Base-by-base conservation (phyloP, 2,113 vertebrate genomes). In the Otis tarda region DNA sequence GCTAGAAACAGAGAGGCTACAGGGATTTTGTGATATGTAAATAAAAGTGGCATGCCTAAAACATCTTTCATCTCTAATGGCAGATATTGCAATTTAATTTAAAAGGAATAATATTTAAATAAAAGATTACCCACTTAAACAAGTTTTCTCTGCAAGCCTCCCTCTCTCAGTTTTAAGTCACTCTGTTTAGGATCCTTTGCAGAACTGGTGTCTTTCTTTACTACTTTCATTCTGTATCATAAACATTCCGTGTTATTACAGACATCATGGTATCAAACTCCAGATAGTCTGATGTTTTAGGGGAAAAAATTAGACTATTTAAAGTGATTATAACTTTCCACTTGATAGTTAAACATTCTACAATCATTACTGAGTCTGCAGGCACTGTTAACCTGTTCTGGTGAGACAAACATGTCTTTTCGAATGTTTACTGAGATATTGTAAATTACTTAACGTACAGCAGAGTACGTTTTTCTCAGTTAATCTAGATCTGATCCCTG, bases 401-500 rank as follows among this genome's bases (percentile, higher is more conserved):
- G 82, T 81, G 95, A 96, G 87, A 92, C 94, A 96, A 96, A 95
- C 91, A 96, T 94, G 95, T 90, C 93, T 94, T 95, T 95, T 94
- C 89, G 80, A 97, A 98, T 94, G 93, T 98, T 98, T 98, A 97
- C 97, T 91, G 94, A 97, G 97, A 97, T 97, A 97, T 92, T 97
- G 97, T 98, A 98, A 98, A 98, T 98, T 97, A 97, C 97, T 98
- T 98, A 97, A 97, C 53, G 9, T 96, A 94, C 79, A 97, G 94
- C 96, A 95, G 95, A 92, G 90, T 95, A 95, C 87, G 41, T 98
- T 97, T 98, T 96, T 97, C 97, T 96, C 96, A 95, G 96, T 97
- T 98, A 97, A 97, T 98, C 98, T 98, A 97, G 97, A 97, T 97
- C 97, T 98, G 98, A 97, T 98, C 97, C 97, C 97, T 89, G 91